phyloP scores from a whole-genome alignment of 2,888 invertebrate species.

The Stegana nigrithorax region DNA sequence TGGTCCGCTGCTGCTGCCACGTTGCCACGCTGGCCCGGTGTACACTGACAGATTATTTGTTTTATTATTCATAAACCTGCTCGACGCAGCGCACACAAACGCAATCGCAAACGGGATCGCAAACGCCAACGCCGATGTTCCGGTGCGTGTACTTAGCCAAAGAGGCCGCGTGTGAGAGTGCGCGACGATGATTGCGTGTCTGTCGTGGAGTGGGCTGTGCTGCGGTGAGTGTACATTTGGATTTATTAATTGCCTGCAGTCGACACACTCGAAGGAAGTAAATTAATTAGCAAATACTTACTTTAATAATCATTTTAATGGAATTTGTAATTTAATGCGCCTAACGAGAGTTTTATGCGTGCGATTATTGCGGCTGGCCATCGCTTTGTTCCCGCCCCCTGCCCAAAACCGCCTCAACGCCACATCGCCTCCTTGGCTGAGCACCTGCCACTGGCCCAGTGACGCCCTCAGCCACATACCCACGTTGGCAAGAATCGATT shows the following conservation, averaged over 20 bases:
- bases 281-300: slow-evolving; percentile 64
- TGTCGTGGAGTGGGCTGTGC: too few relatives aligned
- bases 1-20: not conserved
- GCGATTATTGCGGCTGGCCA: slow-evolving; percentile 41
- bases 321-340: slow-evolving; percentile 64
- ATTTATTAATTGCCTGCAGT: slow-evolving; percentile 36
- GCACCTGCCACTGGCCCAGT: too few relatives aligned
- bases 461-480: too few relatives aligned
- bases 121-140: slow-evolving; percentile 22
- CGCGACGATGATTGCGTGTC: too few relatives aligned
- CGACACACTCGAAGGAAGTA: slow-evolving; percentile 38
- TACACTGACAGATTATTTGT: slow-evolving; percentile 60
- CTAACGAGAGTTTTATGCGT: slow-evolving; percentile 61
- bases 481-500: too few relatives aligned
- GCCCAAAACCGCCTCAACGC: too few relatives aligned
- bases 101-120: too few relatives aligned
- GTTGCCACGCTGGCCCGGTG: slow-evolving; percentile 19
- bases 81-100: not conserved
- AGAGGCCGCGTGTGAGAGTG: not conserved
- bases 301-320: slow-evolving; percentile 63
- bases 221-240: slow-evolving; percentile 40
- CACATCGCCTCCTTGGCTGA: too few relatives aligned
- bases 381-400: not conserved
- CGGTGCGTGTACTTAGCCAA: too few relatives aligned
- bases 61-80: slow-evolving; percentile 59